A percentile compares a stretch with the other conserved stretches of the same genome.
These are phyloP conservation scores for Desoria tigrina DNA, from an alignment of 2,888 invertebrate genomes.

Conservation along the genomic window DNA sequence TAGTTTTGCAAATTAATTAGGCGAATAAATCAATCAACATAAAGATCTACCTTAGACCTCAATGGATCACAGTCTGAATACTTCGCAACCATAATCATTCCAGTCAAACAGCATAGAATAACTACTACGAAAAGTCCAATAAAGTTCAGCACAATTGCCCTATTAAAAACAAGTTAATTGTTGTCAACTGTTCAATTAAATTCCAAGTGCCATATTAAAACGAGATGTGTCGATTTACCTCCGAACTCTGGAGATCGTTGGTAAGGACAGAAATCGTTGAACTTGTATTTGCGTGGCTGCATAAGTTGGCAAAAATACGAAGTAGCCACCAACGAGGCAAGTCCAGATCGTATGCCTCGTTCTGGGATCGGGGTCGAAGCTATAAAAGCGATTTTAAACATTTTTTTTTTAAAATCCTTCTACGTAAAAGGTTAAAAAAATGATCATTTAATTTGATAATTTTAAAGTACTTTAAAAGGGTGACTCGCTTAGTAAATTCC, in stretches of 20 bases:
- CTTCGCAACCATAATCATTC: neutral
- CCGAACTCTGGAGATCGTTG: slow-evolving; percentile 70
- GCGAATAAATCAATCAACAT: too few relatives aligned
- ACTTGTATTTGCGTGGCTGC: slow-evolving; percentile 92
- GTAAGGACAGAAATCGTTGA: slow-evolving; percentile 86
- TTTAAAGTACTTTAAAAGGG: slow-evolving; percentile 70
- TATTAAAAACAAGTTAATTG: too few relatives aligned
- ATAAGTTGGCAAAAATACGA: slow-evolving; percentile 90
- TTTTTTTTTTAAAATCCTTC: too few relatives aligned
- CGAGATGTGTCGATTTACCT: too few relatives aligned
- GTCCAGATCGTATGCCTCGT: slow-evolving; percentile 86
- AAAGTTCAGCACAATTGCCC: too few relatives aligned
- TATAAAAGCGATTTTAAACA: slow-evolving; percentile 57
- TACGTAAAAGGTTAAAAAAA: neutral
- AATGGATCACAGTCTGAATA: slow-evolving; percentile 8
- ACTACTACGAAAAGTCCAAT: slow-evolving; percentile 2
- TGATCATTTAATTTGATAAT: neutral
- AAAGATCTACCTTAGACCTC: neutral
- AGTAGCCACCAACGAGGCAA: slow-evolving; percentile 80
- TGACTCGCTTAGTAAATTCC: slow-evolving; percentile 66
- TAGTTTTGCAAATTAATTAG: too few relatives aligned
- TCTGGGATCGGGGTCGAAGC: slow-evolving; percentile 77
- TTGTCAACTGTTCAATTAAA: too few relatives aligned
- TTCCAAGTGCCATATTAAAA: too few relatives aligned
- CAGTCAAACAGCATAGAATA: neutral